Base-by-base conservation (phyloP, 2,888 invertebrate species). In the Brachylomia viminalis region DNA sequence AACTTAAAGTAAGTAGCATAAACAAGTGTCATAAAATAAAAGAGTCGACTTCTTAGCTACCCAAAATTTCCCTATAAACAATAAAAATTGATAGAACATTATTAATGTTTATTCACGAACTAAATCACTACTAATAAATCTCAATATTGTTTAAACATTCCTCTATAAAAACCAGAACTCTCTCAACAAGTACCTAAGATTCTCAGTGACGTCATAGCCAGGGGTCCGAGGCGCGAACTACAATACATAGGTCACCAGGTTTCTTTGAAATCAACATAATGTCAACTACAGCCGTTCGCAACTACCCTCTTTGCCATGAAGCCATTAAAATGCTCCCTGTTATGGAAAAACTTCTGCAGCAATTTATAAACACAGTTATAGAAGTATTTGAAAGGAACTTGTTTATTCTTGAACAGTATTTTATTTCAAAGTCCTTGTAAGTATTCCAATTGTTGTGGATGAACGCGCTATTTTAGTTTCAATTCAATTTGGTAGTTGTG, bases 221-320 rank as follows among this genome's bases (percentile, higher is more conserved):
- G 20, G 45, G 38, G 45, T 27, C 4, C n/a, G 38, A 74, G 65
- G 56, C 45, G 65, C 42, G 33, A 76, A 66, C 13, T 69, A 30
- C 65, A 80, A 45, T 38, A 54, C 77, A 74, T 65, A 79, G 73
- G 77, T 84, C 84, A 75, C 71, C 15, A 71, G 13, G 61, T 80
- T 84, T 69, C 86, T 86, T 80, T 80, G 69, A 80, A 83, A 75
- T 86, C 75, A 73, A 71, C 77, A 70, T 71, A 59, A 70, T 70
- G 69, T 81, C 82, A 75, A 82, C 66, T 70, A 13, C 83, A 83
- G 66, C 11, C 7, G 52, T 72, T 33, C 70, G 38, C 38, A 62
- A 71, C 68, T 68, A 47, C 54, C 33, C 27, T 52, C 69, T n/a
- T 59, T 47, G 23, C 54, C 42, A 42, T 47, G 61, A 71, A 59